Evolutionary conservation across 2,888 invertebrate genomes (phyloP).

Genomic region (Aquatica leii): DNA sequence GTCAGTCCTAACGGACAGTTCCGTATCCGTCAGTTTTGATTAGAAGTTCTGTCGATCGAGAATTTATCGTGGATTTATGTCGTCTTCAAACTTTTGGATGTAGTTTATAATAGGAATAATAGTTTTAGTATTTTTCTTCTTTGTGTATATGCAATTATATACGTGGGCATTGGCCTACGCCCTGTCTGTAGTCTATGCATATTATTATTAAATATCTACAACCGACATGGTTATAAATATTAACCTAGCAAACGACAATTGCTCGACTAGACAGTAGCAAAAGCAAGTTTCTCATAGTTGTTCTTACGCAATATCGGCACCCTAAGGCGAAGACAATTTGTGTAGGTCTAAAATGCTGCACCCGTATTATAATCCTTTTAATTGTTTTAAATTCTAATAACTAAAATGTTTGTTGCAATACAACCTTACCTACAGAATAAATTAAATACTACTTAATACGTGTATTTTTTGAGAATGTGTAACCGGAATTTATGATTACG

Average conservation of each 20-base stretch:
- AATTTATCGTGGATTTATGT: neutral
- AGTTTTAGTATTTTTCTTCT: constrained; percentile 27
- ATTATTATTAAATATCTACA: constrained; percentile 18
- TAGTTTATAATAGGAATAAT: constrained; percentile 21
- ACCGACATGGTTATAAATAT: constrained; percentile 25
- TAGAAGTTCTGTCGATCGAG: neutral
- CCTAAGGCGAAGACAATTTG: constrained; percentile 16
- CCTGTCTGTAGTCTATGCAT: constrained; percentile 23
- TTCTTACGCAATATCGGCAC: constrained; percentile 23
- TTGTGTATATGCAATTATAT: constrained; percentile 16
- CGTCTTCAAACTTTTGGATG: too few species aligned
- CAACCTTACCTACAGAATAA: constrained; percentile 20
- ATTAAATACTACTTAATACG: constrained; percentile 2
- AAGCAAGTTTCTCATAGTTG: neutral
- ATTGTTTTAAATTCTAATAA: constrained; percentile 27
- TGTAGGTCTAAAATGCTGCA: constrained; percentile 27
- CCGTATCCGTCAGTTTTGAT: too few species aligned
- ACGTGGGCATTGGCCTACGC: constrained; percentile 24
- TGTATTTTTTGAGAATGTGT: too few species aligned
- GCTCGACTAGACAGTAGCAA: constrained; percentile 13
- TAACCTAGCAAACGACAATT: constrained; percentile 26
- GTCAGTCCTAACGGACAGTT: neutral
- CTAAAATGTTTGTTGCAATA: constrained; percentile 19
- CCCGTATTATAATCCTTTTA: constrained; percentile 29
- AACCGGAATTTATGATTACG: too few species aligned